Conservation (phyloP, 2,113 vertebrate species). For the Nanorana parkeri region DNA sequence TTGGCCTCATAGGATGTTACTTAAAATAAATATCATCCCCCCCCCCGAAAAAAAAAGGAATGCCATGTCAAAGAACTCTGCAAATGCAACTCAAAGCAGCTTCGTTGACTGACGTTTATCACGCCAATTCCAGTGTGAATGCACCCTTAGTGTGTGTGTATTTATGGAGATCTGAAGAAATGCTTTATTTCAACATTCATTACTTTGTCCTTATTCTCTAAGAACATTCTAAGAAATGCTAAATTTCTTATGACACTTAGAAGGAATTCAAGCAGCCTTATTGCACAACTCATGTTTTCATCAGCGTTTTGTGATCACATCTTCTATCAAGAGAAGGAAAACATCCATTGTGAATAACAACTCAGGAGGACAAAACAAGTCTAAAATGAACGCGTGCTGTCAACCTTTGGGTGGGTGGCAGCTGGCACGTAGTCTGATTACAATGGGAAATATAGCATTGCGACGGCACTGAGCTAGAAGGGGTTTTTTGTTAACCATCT, state of each 20-base stretch:
- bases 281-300: constrained; percentile 24
- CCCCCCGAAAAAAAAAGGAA: no score
- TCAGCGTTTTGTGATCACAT: constrained; percentile 8
- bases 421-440: neutral
- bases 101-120: no score
- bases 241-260: neutral
- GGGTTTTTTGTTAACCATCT: neutral
- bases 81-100: no score
- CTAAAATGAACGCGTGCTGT: neutral
- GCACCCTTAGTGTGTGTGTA: no score
- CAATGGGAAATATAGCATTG: neutral
- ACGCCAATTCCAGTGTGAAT: no score
- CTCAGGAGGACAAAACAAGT: neutral
- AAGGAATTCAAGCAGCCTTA: neutral
- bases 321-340: neutral
- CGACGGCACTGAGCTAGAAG: neutral
- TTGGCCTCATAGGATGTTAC: no score
- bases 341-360: neutral
- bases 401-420: neutral
- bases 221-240: neutral
- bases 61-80: no score
- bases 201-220: neutral
- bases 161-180: no score
- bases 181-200: no score
- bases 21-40: no score